These are phyloP conservation scores for Cyrtodaria siliqua DNA, from an alignment of 2,888 invertebrate genomes.

Conservation along the genomic window DNA sequence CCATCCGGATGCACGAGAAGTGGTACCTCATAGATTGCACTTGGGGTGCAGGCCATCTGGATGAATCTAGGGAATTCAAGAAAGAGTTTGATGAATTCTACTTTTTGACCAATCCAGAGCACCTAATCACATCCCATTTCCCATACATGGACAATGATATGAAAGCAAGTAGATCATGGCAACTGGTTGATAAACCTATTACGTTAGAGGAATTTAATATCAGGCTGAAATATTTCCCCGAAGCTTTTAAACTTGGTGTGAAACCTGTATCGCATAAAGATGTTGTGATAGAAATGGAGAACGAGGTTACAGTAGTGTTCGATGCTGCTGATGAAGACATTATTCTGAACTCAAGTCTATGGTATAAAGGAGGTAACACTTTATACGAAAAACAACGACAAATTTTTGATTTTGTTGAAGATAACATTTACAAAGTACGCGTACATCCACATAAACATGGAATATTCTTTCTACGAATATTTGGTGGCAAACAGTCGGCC, in stretches of 20 bases:
- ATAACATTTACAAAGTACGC: conserved; percentile 12
- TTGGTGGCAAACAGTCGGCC: conserved; percentile 19
- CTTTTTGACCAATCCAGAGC: conserved; percentile 48
- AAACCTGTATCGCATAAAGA: conserved; percentile 19
- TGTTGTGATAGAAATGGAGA: conserved; percentile 7
- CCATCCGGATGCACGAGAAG: conserved; percentile 32
- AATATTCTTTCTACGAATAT: conserved; percentile 31
- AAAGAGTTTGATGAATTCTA: conserved; percentile 36
- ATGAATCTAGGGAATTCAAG: conserved; percentile 20
- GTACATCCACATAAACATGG: conserved; percentile 32
- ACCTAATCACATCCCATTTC: conserved; percentile 31
- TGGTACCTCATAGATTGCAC: conserved; percentile 64
- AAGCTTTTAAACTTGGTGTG: conserved; percentile 22
- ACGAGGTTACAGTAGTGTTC: conserved; percentile 13
- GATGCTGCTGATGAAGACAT: background rate
- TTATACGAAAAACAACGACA: conserved; percentile 5
- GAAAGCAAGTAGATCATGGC: conserved; percentile 33
- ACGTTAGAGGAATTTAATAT: conserved; percentile 38
- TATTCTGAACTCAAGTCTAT: conserved; percentile 1
- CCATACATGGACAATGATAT: conserved; percentile 23
- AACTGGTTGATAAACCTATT: conserved; percentile 33
- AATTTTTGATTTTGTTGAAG: conserved; percentile 19
- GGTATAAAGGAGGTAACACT: conserved; percentile 1
- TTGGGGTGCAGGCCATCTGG: conserved; percentile 61
- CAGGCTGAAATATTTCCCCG: conserved; percentile 7